Conservation (phyloP, 2,797 vertebrate genomes). For the Scolopax rusticola region DNA sequence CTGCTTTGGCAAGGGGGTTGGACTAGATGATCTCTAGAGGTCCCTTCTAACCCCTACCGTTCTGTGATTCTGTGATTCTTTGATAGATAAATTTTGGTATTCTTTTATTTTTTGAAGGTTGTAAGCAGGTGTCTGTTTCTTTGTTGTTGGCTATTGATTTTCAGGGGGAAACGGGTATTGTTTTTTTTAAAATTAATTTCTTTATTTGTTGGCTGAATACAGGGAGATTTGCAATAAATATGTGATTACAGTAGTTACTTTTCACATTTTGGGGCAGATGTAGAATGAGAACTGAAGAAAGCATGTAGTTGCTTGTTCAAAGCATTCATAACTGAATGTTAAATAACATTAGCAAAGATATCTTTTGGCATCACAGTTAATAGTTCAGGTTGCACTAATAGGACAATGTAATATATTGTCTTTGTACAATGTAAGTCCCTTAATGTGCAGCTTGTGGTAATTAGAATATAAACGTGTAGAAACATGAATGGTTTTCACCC, state of each 20-base stretch:
- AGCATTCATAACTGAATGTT: not conserved
- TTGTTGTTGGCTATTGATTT: not conserved
- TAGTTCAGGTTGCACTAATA: constrained; percentile 12
- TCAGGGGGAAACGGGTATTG: rapidly evolving
- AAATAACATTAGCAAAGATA: constrained; percentile 6
- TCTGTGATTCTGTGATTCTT: not conserved
- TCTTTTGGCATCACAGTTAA: constrained; percentile 44
- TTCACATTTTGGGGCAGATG: not conserved
- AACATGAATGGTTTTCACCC: not conserved
- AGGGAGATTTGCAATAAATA: not conserved
- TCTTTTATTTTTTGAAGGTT: not conserved
- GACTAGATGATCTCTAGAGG: not conserved
- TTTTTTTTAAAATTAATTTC: not conserved
- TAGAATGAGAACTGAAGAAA: not conserved
- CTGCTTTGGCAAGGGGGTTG: not conserved
- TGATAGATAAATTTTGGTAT: not conserved
- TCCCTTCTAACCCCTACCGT: not conserved
- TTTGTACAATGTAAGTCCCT: constrained; percentile 10
- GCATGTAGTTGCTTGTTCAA: not conserved
- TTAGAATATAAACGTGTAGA: not conserved
- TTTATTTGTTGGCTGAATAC: not conserved
- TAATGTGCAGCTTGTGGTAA: not conserved
- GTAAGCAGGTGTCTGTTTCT: not conserved
- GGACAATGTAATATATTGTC: constrained; percentile 35
- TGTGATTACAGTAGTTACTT: not conserved